phyloP scores from a whole-genome alignment of 2,113 vertebrate genomes.

The Malurus elegans region DNA sequence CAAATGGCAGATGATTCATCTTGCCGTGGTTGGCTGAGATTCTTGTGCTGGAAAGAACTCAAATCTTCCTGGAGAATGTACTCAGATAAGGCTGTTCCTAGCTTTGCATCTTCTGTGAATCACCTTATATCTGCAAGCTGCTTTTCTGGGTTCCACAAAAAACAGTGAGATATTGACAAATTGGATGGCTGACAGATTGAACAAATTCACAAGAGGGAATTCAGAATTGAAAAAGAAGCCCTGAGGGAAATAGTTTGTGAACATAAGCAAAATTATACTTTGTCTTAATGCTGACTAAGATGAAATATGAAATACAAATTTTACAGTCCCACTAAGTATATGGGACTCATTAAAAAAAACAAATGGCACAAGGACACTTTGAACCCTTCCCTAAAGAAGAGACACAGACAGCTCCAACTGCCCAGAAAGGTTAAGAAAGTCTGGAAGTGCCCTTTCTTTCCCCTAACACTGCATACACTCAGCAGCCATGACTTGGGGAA shows the following conservation, averaged over 20 bases:
- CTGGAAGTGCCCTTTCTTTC: background rate
- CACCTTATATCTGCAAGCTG: background rate
- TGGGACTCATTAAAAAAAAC: background rate
- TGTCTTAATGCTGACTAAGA: conserved; percentile 22
- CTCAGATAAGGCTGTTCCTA: background rate
- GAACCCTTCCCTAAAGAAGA: background rate
- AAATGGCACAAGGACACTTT: background rate
- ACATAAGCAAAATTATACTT: background rate
- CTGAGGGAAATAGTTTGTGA: background rate
- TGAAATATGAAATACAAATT: background rate
- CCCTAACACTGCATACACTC: background rate
- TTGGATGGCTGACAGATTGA: background rate
- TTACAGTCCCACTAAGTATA: background rate
- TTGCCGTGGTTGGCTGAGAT: background rate
- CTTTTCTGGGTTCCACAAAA: conserved; percentile 1
- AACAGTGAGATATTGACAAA: background rate
- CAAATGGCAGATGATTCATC: conserved; percentile 8
- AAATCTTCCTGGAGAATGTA: background rate
- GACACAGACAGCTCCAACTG: background rate
- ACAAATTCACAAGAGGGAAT: background rate
- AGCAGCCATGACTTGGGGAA: background rate
- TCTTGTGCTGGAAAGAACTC: background rate
- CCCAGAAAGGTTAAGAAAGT: background rate
- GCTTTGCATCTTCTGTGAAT: background rate
- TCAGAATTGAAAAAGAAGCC: background rate